Evolutionary conservation across 2,797 vertebrate species (phyloP).

Genomic region (Cynodonichthys magdalenae): DNA sequence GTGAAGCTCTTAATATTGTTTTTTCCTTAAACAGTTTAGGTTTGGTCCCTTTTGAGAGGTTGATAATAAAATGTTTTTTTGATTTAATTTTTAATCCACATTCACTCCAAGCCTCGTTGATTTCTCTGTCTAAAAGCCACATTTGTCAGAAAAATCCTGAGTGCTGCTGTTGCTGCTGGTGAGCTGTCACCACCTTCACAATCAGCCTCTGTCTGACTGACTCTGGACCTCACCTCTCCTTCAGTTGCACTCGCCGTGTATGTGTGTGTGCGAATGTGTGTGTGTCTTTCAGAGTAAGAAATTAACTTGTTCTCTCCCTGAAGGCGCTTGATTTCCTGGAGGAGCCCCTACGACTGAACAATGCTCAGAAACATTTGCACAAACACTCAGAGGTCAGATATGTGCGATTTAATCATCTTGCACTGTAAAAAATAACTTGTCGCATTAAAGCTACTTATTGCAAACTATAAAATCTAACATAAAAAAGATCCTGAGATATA

Average conservation of each 20-base stretch:
- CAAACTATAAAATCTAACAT: too few relatives aligned
- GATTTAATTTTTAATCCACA: neutral
- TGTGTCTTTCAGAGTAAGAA: constrained; percentile 36
- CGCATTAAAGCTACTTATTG: too few relatives aligned
- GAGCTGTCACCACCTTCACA: constrained; percentile 64
- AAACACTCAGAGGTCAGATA: constrained; percentile 1
- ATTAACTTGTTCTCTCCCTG: constrained; percentile 51
- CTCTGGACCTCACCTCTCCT: constrained; percentile 53
- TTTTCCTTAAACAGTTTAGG: too few relatives aligned
- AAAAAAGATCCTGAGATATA: too few relatives aligned
- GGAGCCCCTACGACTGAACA: constrained; percentile 33
- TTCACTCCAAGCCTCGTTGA: constrained; percentile 7
- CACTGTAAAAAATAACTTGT: too few relatives aligned
- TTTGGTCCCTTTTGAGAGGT: too few relatives aligned
- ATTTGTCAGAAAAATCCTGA: constrained; percentile 19
- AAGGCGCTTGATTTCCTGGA: constrained; percentile 33
- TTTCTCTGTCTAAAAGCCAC: constrained; percentile 6
- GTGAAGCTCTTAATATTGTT: too few relatives aligned
- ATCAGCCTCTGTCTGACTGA: constrained; percentile 58
- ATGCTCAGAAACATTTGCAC: constrained; percentile 9
- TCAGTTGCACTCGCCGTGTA: constrained; percentile 27
- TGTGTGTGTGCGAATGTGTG: constrained; percentile 11
- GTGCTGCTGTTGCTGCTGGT: constrained; percentile 33
- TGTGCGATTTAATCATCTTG: neutral
- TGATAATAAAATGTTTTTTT: too few relatives aligned